Conservation (phyloP, 1,140 invertebrate genomes). For the Tetranychus cinnabarinus region DNA sequence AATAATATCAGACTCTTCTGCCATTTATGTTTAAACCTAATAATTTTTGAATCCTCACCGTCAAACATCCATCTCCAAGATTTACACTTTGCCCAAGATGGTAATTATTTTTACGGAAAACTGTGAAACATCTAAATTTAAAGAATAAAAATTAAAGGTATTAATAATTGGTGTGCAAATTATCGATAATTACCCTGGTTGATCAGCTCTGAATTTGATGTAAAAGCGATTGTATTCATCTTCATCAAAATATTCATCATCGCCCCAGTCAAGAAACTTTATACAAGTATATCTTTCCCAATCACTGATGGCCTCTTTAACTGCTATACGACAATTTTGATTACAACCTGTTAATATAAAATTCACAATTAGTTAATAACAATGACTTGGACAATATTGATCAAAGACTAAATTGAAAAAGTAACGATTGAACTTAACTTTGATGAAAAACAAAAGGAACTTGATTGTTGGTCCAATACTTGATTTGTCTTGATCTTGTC, state of each 20-base stretch:
- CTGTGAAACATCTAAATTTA: not conserved
- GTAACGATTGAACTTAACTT: not conserved
- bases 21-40: not conserved
- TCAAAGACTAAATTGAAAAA: not conserved
- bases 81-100: not conserved
- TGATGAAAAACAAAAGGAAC: not conserved
- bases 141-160: not conserved
- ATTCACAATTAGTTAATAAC: not conserved
- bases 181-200: not conserved
- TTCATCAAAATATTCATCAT: not conserved
- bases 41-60: not conserved
- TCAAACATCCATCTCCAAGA: not conserved
- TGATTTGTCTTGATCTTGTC: not conserved
- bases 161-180: not conserved
- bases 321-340: not conserved
- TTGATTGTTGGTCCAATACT: not conserved
- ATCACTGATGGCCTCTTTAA: not conserved
- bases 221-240: not conserved
- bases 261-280: not conserved
- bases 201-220: not conserved
- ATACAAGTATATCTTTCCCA: not conserved
- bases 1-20: not conserved
- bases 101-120: not conserved
- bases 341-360: not conserved
- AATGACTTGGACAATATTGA: not conserved